Conservation (phyloP, 2,888 invertebrate genomes). For the Ceratothoa steindachneri region DNA sequence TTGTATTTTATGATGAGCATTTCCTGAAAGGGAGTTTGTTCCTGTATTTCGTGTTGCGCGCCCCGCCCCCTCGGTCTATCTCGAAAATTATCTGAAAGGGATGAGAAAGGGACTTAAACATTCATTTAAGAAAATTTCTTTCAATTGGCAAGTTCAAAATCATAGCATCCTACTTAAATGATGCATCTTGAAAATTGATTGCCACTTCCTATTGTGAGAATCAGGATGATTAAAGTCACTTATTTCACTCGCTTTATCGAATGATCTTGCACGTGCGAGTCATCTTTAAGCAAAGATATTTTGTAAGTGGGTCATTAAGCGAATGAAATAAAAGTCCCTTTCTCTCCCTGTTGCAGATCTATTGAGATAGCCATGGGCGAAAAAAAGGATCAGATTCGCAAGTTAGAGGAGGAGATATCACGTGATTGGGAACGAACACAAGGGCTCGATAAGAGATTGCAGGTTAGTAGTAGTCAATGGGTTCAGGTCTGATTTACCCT, state of each 20-base stretch:
- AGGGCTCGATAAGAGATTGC: constrained; percentile 42
- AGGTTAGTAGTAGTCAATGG: constrained; percentile 44
- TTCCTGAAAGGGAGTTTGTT: no score
- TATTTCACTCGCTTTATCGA: background rate
- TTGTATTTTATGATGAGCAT: no score
- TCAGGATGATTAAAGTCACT: no score
- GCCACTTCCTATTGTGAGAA: no score
- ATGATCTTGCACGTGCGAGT: background rate
- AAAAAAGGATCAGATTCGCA: constrained; percentile 47
- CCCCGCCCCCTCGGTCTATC: no score
- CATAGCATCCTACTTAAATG: no score
- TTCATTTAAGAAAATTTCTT: constrained; percentile 16
- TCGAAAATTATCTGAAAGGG: constrained; percentile 46
- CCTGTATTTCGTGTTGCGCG: no score
- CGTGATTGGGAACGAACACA: constrained; percentile 42
- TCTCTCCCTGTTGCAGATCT: constrained; percentile 48
- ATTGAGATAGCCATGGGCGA: constrained; percentile 48
- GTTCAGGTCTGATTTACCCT: background rate
- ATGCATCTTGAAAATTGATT: no score
- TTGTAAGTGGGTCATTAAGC: background rate
- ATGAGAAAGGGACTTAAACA: constrained; percentile 47
- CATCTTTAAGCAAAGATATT: background rate
- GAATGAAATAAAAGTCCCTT: constrained; percentile 37
- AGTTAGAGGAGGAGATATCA: constrained; percentile 47
- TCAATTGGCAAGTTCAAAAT: no score